Evolutionary conservation across 2,113 vertebrate species (phyloP).

Genomic region (zebrafish (Danio rerio)): GRCz12tu NC_133180.1:42111501-42112000

Average conservation of each 20-base stretch:
- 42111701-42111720: slow-evolving; percentile 60
- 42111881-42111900: slow-evolving; percentile 23
- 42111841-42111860: slow-evolving; percentile 52
- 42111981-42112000: slow-evolving; percentile 29
- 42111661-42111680: slow-evolving; percentile 63
- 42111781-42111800: slow-evolving; percentile 63
- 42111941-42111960: slow-evolving; percentile 34
- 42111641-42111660: slow-evolving; percentile 48
- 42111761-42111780: slow-evolving; percentile 61
- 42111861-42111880: slow-evolving; percentile 23
- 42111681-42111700: slow-evolving; percentile 63
- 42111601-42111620: slow-evolving; percentile 23
- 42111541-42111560: slow-evolving; percentile 41
- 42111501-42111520: slow-evolving; percentile 46
- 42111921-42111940: background rate
- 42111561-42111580: slow-evolving; percentile 30
- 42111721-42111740: slow-evolving; percentile 61
- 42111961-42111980: slow-evolving; percentile 37
- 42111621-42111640: slow-evolving; percentile 41
- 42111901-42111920: slow-evolving; percentile 11
- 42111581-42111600: background rate
- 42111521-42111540: slow-evolving; percentile 14
- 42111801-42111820: slow-evolving; percentile 54
- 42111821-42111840: slow-evolving; percentile 39
- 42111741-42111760: slow-evolving; percentile 55